Evolutionary conservation across 2,888 invertebrate species (phyloP).

Genomic region (Andrena praecox): DNA sequence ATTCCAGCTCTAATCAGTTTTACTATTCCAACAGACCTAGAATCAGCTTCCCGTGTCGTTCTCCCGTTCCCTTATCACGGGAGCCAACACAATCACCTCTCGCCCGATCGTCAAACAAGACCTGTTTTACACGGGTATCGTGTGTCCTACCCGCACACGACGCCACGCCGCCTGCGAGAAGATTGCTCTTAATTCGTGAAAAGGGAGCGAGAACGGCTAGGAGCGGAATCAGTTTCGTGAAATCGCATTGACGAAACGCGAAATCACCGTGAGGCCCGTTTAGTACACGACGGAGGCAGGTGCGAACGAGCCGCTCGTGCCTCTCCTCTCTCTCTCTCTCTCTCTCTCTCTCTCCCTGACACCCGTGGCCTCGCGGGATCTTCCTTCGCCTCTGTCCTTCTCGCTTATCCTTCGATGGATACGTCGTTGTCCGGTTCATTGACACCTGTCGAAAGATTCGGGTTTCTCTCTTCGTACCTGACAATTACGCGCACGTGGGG

Average conservation of each 20-base stretch:
- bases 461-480: constrained; percentile 75
- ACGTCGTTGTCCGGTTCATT: constrained; percentile 76
- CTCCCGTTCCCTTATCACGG: too few relatives aligned
- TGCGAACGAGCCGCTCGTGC: constrained; percentile 66
- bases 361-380: constrained; percentile 27
- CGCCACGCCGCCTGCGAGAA: not conserved
- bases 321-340: constrained; percentile 38
- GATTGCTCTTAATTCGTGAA: constrained; percentile 7
- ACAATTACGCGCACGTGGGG: constrained; percentile 74
- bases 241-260: constrained; percentile 60
- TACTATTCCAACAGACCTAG: too few relatives aligned
- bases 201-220: too few relatives aligned
- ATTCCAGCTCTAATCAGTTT: too few relatives aligned
- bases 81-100: too few relatives aligned
- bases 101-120: not conserved
- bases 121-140: not conserved
- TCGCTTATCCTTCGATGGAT: constrained; percentile 73
- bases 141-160: not conserved
- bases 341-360: not conserved
- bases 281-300: constrained; percentile 64
- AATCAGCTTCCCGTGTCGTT: too few relatives aligned
- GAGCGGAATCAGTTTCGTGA: constrained; percentile 55
- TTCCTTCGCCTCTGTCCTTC: constrained; percentile 56
- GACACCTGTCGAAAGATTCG: constrained; percentile 81
- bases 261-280: constrained; percentile 69